Percentiles rank a stretch among this genome's conserved stretches.
phyloP scores from a whole-genome alignment of 2,113 vertebrate species.

The Cariama cristata region DNA sequence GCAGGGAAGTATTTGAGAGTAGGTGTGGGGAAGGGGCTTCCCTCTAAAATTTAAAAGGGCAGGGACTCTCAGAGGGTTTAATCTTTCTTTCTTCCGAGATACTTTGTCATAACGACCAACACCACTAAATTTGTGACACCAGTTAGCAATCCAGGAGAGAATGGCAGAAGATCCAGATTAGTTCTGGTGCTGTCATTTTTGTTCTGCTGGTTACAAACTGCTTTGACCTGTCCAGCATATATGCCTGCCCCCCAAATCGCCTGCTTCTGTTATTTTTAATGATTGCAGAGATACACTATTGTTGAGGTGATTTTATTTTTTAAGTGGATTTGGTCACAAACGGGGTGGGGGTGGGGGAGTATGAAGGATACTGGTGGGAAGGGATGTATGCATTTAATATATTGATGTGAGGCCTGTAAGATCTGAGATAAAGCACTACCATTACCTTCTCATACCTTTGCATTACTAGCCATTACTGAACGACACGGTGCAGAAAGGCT shows the following conservation, averaged over 20 bases:
- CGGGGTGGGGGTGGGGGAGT: neutral
- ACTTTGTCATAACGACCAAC: neutral
- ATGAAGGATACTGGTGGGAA: neutral
- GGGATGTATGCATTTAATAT: constrained; percentile 64
- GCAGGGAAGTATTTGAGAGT: neutral
- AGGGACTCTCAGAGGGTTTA: neutral
- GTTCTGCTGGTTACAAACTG: neutral
- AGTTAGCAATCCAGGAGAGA: neutral
- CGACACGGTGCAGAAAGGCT: constrained; percentile 76
- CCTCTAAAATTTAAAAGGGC: neutral
- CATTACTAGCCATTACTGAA: constrained; percentile 77
- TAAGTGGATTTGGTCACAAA: constrained; percentile 58
- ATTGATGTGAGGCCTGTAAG: constrained; percentile 70
- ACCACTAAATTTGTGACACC: neutral
- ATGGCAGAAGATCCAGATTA: neutral
- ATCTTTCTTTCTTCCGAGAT: neutral
- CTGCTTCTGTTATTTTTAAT: constrained; percentile 6
- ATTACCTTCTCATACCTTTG: constrained; percentile 71
- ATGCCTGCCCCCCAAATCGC: neutral
- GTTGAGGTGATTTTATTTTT: constrained; percentile 63
- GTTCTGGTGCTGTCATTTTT: neutral
- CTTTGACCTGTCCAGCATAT: neutral
- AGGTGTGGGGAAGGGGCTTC: neutral
- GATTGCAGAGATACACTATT: constrained; percentile 19
- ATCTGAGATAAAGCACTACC: constrained; percentile 77